Conservation (phyloP, 2,113 vertebrate species). For the Clupea harengus region DNA sequence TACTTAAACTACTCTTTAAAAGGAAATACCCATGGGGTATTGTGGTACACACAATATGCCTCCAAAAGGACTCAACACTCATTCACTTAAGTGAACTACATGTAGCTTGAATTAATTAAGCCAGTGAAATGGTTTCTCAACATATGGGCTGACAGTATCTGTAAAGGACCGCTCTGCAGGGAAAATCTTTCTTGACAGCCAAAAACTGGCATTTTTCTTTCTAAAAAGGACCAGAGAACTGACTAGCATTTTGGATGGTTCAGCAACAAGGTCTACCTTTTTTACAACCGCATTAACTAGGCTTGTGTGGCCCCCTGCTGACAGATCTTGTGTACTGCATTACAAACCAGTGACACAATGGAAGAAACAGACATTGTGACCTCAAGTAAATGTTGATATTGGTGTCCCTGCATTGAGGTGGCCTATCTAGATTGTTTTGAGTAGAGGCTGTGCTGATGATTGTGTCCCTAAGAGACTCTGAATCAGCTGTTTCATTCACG, state of each 20-base stretch:
- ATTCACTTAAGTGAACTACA: too few species aligned
- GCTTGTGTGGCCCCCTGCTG: slow-evolving; percentile 41
- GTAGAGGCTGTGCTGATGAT: background rate
- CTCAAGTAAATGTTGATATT: background rate
- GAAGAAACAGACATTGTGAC: background rate
- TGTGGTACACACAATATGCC: background rate
- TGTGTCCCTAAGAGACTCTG: background rate
- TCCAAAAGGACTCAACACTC: background rate
- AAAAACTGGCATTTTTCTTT: background rate
- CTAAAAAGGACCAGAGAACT: background rate
- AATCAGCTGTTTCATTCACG: slow-evolving; percentile 7
- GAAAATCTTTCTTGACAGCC: too few species aligned
- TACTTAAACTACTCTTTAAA: background rate
- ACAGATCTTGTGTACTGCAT: slow-evolving; percentile 23
- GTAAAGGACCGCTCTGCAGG: too few species aligned
- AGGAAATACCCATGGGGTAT: background rate
- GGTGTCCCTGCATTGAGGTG: background rate
- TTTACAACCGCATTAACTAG: background rate
- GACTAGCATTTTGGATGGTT: background rate
- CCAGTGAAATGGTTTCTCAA: background rate
- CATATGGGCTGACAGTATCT: background rate
- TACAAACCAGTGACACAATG: background rate
- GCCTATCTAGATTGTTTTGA: background rate
- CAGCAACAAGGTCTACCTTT: background rate
- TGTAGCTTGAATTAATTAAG: too few species aligned